Percentiles rank a stretch among this genome's conserved stretches.
Conservation (phyloP, 1,140 invertebrate species). For the Drosophila sturtevanti region DNA sequence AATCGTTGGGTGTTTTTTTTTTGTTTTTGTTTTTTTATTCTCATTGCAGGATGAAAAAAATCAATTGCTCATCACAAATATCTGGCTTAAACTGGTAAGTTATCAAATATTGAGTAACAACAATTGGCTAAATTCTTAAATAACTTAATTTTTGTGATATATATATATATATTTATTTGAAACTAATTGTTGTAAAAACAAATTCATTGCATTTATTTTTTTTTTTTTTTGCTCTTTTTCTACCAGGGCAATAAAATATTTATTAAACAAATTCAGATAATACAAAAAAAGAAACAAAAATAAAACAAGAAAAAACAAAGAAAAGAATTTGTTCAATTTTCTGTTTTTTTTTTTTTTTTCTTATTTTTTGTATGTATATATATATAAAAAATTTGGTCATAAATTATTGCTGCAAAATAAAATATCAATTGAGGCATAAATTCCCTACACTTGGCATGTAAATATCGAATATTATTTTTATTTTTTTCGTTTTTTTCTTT, state of each 20-base stretch:
- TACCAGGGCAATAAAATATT: background rate
- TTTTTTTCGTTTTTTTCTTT: too few relatives aligned
- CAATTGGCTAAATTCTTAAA: too few relatives aligned
- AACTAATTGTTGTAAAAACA: background rate
- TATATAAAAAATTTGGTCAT: background rate
- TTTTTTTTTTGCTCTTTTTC: background rate
- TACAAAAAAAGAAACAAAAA: too few relatives aligned
- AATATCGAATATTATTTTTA: background rate
- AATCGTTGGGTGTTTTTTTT: too few relatives aligned
- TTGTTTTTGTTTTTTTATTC: constrained; percentile 66
- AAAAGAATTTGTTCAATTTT: background rate
- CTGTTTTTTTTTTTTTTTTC: background rate
- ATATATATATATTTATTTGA: background rate
- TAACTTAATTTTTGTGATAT: too few relatives aligned
- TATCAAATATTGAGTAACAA: too few relatives aligned
- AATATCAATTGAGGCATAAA: constrained; percentile 5
- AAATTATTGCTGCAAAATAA: constrained; percentile 2
- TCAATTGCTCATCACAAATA: constrained; percentile 93
- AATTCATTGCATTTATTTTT: background rate
- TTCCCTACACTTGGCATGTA: background rate
- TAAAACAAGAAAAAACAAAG: too few relatives aligned
- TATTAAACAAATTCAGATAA: background rate
- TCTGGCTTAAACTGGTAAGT: constrained; percentile 89
- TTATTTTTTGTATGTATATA: too few relatives aligned
- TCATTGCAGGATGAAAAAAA: constrained; percentile 89